Conservation (phyloP, 2,888 invertebrate species). For the Zootermopsis nevadensis region DNA sequence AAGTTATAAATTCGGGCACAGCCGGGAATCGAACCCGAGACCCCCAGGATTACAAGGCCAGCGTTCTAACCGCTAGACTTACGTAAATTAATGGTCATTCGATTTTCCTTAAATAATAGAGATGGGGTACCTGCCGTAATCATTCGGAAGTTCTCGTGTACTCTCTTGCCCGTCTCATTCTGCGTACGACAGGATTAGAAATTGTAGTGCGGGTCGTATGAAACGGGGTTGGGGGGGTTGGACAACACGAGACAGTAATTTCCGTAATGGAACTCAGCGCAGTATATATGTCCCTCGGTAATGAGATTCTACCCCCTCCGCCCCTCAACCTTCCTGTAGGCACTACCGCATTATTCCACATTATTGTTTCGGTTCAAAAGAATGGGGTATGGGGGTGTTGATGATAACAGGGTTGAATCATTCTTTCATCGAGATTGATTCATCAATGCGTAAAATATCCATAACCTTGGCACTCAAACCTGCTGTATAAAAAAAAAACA, state of each 20-base stretch:
- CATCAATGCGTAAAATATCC: background rate
- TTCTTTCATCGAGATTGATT: background rate
- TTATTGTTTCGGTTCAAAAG: background rate
- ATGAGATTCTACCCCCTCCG: slow-evolving; percentile 29
- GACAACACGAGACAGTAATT: slow-evolving; percentile 27
- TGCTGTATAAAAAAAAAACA: background rate
- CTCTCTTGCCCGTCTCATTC: background rate
- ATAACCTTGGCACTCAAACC: background rate
- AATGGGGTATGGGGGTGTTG: background rate
- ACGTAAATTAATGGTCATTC: background rate
- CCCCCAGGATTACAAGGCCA: too few relatives aligned
- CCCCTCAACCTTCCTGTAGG: background rate
- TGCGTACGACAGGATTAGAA: background rate
- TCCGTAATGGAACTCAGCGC: slow-evolving; percentile 40
- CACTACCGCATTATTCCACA: too few relatives aligned
- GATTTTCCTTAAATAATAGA: background rate
- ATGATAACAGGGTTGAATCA: background rate
- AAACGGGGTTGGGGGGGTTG: background rate
- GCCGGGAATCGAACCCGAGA: too few relatives aligned
- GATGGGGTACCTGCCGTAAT: background rate
- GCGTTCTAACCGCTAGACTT: too few relatives aligned
- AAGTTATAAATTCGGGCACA: too few relatives aligned
- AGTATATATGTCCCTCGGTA: background rate
- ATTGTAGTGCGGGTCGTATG: background rate
- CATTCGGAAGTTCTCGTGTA: background rate